Percentiles rank a stretch among this genome's conserved stretches.
Conservation (phyloP, 2,113 vertebrate species). For the Pipra filicauda region DNA sequence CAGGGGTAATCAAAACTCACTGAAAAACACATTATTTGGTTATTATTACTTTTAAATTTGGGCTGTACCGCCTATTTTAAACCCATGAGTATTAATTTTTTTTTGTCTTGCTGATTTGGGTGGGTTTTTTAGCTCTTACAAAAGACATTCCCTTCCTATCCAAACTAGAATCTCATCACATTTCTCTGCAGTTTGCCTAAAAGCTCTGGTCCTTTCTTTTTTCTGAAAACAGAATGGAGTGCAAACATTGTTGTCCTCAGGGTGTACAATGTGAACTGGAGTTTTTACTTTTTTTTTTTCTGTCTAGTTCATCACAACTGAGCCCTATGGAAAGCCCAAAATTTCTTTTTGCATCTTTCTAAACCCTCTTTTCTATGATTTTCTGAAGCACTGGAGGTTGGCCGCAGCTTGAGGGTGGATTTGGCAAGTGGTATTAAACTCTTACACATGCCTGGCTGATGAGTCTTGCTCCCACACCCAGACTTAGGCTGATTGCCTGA, state of each 20-base stretch:
- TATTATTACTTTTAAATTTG: neutral
- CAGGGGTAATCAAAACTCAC: neutral
- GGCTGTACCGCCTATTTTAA: neutral
- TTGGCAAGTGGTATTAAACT: neutral
- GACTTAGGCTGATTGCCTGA: neutral
- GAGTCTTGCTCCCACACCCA: conserved; percentile 17
- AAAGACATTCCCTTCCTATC: neutral
- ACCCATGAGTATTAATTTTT: neutral
- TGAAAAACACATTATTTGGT: neutral
- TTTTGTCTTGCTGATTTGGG: neutral
- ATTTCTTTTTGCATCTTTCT: neutral
- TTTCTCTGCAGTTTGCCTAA: neutral
- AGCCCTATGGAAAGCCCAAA: neutral
- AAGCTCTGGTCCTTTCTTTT: neutral
- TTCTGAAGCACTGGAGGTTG: neutral
- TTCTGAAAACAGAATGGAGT: neutral
- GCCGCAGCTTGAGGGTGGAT: neutral
- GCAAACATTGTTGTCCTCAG: neutral
- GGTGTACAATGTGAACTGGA: neutral
- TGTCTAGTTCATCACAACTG: neutral
- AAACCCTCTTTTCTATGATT: neutral
- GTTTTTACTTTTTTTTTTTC: neutral
- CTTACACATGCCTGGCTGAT: neutral
- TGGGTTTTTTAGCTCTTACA: neutral
- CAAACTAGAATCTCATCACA: neutral